Evolutionary conservation across 2,888 invertebrate species (phyloP).

Genomic region (Nephrotoma flavescens): DNA sequence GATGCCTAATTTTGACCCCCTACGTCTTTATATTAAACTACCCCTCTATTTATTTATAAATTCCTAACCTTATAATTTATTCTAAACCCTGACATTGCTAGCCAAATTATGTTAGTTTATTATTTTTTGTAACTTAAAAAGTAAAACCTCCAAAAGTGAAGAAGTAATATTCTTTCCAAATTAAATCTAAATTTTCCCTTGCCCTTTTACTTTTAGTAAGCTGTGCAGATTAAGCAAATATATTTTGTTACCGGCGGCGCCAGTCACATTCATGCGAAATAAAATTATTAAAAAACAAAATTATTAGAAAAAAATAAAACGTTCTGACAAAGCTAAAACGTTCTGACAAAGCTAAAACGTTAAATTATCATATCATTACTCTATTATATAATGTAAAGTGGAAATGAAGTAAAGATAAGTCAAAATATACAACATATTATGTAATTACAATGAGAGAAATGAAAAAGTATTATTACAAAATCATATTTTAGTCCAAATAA

Average conservation of each 20-base stretch:
- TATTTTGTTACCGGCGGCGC: background rate
- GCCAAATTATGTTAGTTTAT: background rate
- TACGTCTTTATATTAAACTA: background rate
- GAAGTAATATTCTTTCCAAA: background rate
- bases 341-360: background rate
- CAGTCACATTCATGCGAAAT: background rate
- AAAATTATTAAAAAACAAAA: background rate
- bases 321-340: background rate
- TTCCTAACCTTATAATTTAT: background rate
- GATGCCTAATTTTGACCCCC: slow-evolving; percentile 15
- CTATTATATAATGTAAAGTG: background rate
- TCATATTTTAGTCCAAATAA: too few relatives aligned
- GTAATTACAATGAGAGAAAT: too few relatives aligned
- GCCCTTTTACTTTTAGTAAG: background rate
- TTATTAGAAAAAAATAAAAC: background rate
- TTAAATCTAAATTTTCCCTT: background rate
- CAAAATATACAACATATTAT: too few relatives aligned
- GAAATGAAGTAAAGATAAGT: background rate
- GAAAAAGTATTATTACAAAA: too few relatives aligned
- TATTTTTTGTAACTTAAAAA: background rate
- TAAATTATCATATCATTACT: background rate
- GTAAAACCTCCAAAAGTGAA: background rate
- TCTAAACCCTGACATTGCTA: background rate
- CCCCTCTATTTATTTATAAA: background rate
- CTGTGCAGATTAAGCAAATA: background rate